Conservation (phyloP, 35 echinoderm and acorn worm species). For the Holothuria glaberrima region DNA sequence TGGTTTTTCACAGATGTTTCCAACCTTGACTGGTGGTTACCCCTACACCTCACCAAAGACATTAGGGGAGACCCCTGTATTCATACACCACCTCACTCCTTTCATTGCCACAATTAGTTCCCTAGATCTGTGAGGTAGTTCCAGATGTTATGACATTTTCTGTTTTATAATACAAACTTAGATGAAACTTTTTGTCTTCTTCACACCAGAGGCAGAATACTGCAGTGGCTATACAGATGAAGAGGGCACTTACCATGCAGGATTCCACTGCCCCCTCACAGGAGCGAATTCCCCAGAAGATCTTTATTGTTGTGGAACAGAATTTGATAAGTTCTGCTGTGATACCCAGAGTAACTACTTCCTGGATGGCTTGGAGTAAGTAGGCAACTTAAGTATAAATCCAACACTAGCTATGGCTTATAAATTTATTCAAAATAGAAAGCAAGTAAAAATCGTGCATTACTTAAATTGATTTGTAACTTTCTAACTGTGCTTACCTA, state of each 20-base stretch:
- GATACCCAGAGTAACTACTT: slow-evolving; percentile 40
- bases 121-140: not conserved
- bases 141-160: not conserved
- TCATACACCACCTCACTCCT: no score
- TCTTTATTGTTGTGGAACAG: slow-evolving; percentile 44
- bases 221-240: slow-evolving; percentile 10
- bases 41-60: no score
- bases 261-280: slow-evolving; percentile 23
- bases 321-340: slow-evolving; percentile 35
- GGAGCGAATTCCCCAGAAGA: slow-evolving; percentile 6
- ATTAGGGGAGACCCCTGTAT: no score
- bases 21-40: no score
- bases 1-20: no score
- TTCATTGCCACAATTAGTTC: no score
- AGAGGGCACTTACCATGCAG: slow-evolving; percentile 28
- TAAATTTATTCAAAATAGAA: no score
- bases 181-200: not conserved
- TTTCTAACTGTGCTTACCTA: no score
- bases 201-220: slow-evolving; percentile 27
- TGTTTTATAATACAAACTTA: not conserved
- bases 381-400: not conserved
- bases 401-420: not conserved
- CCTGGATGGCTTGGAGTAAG: slow-evolving; percentile 37
- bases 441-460: no score
- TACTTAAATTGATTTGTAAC: no score